A percentile compares a stretch with the other conserved stretches of the same genome.
phyloP scores from a whole-genome alignment of 2,888 invertebrate species.

The Fragum fragum region DNA sequence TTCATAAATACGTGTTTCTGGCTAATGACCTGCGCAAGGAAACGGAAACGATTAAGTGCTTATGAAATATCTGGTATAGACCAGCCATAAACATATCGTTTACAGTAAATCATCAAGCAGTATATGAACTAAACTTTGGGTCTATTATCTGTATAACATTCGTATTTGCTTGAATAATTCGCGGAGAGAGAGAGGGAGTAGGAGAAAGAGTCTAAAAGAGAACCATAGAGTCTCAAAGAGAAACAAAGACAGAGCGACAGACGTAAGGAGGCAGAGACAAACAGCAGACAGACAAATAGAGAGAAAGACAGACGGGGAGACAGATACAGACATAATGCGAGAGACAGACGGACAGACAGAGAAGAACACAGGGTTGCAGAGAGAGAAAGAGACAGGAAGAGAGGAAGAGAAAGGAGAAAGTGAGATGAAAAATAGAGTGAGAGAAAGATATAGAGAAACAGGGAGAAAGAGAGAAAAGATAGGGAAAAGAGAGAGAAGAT shows the following conservation, averaged over 20 bases:
- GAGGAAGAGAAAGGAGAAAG: slow-evolving; percentile 14
- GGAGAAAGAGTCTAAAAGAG: background rate
- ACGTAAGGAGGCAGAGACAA: background rate
- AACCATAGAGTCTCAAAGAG: too few species aligned
- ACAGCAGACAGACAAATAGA: background rate
- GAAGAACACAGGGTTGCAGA: background rate
- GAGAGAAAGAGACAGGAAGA: too few species aligned
- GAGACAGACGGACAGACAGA: background rate
- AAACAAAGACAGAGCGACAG: background rate
- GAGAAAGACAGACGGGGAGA: background rate
- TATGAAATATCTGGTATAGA: background rate
- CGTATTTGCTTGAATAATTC: too few species aligned
- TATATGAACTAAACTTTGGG: too few species aligned
- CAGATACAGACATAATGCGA: background rate
- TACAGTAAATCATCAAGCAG: too few species aligned
- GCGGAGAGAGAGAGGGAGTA: slow-evolving; percentile 1
- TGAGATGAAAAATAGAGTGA: background rate
- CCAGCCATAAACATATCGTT: background rate
- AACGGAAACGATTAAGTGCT: background rate
- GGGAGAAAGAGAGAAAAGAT: slow-evolving; percentile 6
- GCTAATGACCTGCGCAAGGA: background rate
- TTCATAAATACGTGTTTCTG: too few species aligned
- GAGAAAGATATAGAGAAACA: too few species aligned
- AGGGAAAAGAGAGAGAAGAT: too few species aligned
- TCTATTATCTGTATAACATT: too few species aligned